Base-by-base conservation (phyloP, 2,888 invertebrate species). In the Apamea monoglypha region DNA sequence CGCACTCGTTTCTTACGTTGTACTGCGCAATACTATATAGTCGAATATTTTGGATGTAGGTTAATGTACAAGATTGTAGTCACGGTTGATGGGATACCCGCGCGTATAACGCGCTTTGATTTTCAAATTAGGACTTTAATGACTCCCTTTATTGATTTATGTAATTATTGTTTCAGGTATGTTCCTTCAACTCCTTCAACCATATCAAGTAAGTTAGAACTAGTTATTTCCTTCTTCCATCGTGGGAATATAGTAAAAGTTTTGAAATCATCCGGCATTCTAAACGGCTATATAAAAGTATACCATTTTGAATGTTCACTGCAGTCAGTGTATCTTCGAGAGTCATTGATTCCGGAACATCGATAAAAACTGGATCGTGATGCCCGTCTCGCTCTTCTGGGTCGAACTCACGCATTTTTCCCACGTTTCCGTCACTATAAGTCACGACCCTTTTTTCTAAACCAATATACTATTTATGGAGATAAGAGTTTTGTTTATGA, bases 41-140 rank as follows among this genome's bases (percentile, higher is more conserved):
- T 85, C 66, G 80, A 87, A 87, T 92, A 90, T 89, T 93, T 93
- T 91, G 89, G 88, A 96, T 95, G 93, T 96, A 91, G 96, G 96
- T 96, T 96, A 96, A 96, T 95, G 94, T 92, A 91, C 91, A 71
- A 82, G 89, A 92, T 86, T 94, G 93, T 93, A 93, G 92, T 92
- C 87, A 87, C 83, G 89, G 84, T 88, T 91, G 90, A 92, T 91
- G 91, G 90, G 89, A 47, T 76, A 74, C 69, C 76, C 76, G 74
- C 69, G 66, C 64, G 75, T 76, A 61, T 81, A 78, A 16, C 47
- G 47, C 78, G 70, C 73, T 87, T 82, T 80, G 76, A 81, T 83
- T 88, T 81, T 85, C 75, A 71, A 88, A 88, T 87, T 86, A 87
- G 83, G 85, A 80, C 78, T 88, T 82, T 84, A 85, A 79, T 63